A percentile compares a stretch with the other conserved stretches of the same genome.
phyloP scores from a whole-genome alignment of 2,797 vertebrate genomes.

The Characodon lateralis region DNA sequence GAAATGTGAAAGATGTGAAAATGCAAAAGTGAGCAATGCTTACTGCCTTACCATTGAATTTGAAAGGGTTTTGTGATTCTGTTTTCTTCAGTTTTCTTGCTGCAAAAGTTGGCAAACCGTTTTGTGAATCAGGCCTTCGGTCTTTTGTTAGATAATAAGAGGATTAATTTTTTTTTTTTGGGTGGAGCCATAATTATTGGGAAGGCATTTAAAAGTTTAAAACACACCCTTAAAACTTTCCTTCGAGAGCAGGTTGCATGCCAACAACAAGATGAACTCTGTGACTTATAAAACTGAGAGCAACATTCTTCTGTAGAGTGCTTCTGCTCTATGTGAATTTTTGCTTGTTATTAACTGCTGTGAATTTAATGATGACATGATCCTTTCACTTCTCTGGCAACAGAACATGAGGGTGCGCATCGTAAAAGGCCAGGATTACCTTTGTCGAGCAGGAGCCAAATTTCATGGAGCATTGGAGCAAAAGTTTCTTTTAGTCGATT shows the following conservation, averaged over 20 bases:
- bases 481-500: constrained; percentile 93
- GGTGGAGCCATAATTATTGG: constrained; percentile 47
- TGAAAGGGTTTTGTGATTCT: background rate
- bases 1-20: too few relatives aligned
- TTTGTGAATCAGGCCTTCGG: background rate
- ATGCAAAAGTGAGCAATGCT: background rate
- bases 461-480: constrained; percentile 94
- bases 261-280: constrained; percentile 5
- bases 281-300: background rate
- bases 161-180: constrained; percentile 23
- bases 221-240: constrained; percentile 46
- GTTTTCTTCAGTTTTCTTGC: background rate
- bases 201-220: constrained; percentile 17
- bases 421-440: constrained; percentile 93
- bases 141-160: background rate
- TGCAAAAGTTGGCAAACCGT: background rate
- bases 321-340: background rate
- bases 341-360: constrained; percentile 6
- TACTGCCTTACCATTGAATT: background rate
- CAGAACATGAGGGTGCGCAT: constrained; percentile 96
- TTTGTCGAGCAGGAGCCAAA: constrained; percentile 92
- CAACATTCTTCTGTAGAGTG: background rate
- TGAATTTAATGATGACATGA: constrained; percentile 16
- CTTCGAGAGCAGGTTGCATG: constrained; percentile 1
- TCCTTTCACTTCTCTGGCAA: constrained; percentile 53